These are phyloP conservation scores for Pheosia tremula DNA, from an alignment of 2,888 invertebrate species.

Conservation along the genomic window DNA sequence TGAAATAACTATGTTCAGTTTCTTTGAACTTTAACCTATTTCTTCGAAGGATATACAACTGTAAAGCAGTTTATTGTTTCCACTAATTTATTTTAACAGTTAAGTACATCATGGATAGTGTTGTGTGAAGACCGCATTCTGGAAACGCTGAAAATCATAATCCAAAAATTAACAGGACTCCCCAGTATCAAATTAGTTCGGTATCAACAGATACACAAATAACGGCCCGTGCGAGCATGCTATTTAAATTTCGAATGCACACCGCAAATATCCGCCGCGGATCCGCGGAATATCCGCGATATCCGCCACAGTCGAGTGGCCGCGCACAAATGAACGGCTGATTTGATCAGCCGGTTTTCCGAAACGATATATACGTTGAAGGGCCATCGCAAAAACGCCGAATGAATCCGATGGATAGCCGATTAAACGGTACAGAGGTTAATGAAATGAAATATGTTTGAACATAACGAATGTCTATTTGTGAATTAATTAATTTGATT, in stretches of 20 bases:
- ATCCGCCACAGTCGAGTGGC: constrained; percentile 53
- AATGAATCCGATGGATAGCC: constrained; percentile 45
- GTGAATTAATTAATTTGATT: background rate
- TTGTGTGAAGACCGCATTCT: no score
- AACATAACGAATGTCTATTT: constrained; percentile 2
- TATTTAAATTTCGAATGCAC: constrained; percentile 44
- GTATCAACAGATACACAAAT: constrained; percentile 22
- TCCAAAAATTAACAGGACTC: constrained; percentile 24
- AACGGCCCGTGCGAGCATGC: constrained; percentile 26
- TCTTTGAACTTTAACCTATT: no score
- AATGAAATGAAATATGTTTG: constrained; percentile 52
- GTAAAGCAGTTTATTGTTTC: no score
- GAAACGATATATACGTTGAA: constrained; percentile 44
- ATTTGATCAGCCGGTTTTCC: constrained; percentile 62
- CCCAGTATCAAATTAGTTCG: constrained; percentile 33
- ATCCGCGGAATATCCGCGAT: constrained; percentile 45
- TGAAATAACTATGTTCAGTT: no score
- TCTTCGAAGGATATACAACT: no score
- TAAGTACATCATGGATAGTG: no score
- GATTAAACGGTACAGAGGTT: constrained; percentile 48
- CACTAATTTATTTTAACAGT: no score
- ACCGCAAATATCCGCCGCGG: constrained; percentile 43
- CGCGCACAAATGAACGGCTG: constrained; percentile 69
- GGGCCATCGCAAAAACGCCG: constrained; percentile 48
- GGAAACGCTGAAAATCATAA: background rate